Conservation (phyloP, 2,113 vertebrate species). For the Crotophaga sulcirostris region DNA sequence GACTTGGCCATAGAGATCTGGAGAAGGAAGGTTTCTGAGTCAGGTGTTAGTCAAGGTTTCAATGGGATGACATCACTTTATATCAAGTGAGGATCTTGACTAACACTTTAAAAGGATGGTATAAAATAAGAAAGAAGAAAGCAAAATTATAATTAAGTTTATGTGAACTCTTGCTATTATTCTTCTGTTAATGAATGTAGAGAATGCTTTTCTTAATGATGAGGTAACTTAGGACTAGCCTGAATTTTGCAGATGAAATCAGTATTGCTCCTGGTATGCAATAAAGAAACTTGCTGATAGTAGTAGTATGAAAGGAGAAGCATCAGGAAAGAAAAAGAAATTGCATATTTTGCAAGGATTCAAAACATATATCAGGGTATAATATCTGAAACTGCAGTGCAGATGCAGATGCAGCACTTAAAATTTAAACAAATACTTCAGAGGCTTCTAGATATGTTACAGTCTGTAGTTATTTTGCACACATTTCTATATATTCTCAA, state of each 20-base stretch:
- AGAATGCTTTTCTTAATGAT: neutral
- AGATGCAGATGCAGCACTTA: conserved; percentile 3
- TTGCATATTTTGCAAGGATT: neutral
- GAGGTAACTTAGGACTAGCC: conserved; percentile 1
- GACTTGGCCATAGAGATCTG: neutral
- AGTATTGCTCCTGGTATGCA: neutral
- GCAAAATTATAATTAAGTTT: neutral
- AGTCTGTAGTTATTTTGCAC: neutral
- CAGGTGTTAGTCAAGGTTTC: neutral
- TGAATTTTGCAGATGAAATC: conserved; percentile 6
- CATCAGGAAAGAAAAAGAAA: conserved; percentile 32
- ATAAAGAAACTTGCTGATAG: conserved; percentile 15
- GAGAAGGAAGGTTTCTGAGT: neutral
- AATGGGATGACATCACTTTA: neutral
- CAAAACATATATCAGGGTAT: conserved; percentile 6
- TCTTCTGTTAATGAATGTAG: neutral
- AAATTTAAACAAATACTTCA: conserved; percentile 19
- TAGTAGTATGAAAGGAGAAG: neutral
- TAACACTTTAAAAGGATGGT: neutral
- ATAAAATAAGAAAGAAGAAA: conserved; percentile 8
- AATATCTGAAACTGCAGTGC: conserved; percentile 4
- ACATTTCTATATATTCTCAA: neutral
- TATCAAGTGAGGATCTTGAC: neutral
- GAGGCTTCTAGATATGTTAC: neutral
- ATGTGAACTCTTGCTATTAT: neutral